These are phyloP conservation scores for Ophthalmolycus amberensis DNA, from an alignment of 2,113 vertebrate genomes.

Conservation along the genomic window DNA sequence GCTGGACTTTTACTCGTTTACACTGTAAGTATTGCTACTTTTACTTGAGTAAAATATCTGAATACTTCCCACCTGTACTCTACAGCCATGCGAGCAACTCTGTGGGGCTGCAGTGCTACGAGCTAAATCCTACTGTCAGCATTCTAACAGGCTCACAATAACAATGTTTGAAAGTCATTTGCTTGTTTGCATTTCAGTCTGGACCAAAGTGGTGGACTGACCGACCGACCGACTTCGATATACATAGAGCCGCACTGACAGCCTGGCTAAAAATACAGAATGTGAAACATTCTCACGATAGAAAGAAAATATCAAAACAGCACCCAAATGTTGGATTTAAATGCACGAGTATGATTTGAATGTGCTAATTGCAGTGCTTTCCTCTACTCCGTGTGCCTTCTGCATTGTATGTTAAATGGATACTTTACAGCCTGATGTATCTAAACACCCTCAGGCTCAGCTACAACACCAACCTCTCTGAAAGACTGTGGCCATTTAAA, in stretches of 20 bases:
- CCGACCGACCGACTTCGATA: not conserved
- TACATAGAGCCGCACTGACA: no score
- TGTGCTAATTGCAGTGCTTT: constrained; percentile 11
- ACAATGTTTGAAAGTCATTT: not conserved
- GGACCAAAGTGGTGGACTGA: not conserved
- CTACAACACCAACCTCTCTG: constrained; percentile 53
- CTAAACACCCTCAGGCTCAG: constrained; percentile 48
- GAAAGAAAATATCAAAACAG: not conserved
- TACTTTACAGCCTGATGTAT: constrained; percentile 58
- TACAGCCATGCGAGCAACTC: not conserved
- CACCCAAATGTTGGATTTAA: constrained; percentile 4
- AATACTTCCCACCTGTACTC: no score
- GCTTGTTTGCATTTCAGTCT: not conserved
- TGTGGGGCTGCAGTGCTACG: not conserved
- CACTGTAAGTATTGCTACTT: not conserved
- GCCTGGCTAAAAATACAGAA: not conserved
- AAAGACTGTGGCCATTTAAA: constrained; percentile 66
- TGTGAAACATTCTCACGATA: not conserved
- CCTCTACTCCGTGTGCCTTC: not conserved
- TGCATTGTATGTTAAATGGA: constrained; percentile 51
- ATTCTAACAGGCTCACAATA: not conserved
- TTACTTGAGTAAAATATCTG: not conserved
- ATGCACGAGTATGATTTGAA: constrained; percentile 7
- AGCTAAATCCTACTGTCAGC: not conserved
- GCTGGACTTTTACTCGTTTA: not conserved